Evolutionary conservation across 2,113 vertebrate species (phyloP), one percentile per base, ranked within the genome.

Genomic region (Lanius ludovicianus): DNA sequence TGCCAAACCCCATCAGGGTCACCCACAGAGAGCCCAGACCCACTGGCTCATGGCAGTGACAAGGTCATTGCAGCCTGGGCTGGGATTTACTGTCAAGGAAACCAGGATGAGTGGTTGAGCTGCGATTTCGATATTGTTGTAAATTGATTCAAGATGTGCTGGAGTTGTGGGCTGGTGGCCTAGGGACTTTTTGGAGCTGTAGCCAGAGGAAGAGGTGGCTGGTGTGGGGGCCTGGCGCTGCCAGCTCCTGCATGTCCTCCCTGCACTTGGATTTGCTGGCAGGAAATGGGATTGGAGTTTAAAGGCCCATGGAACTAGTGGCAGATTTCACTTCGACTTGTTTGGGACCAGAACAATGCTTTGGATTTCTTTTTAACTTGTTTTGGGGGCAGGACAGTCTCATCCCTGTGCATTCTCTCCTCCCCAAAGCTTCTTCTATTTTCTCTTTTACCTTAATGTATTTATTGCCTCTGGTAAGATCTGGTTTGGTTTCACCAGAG

Each of bases 41-140:
- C 6, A 1, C 79, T 88, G 92, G 55, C 85, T 88, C 70, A 11
- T 1, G 21, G 87, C 84, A 37, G 13, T 28, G 68, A 62, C 65
- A 15, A 1, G 7, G 31, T 64, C 83, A 9, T 5, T 27, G 52
- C 93, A 76, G 90, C 91, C 83, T 2, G 1, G 70, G 76, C 60
- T 92, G 93, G 96, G 95, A 95, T 97, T 97, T 96, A 96, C 93
- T 96, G 95, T 90, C 93, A 97, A 93, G 96, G 96, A 95, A 88
- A 95, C 71, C 2, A 2, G 71, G 88, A 83, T 1, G 80, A 90
- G 83, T 55, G 71, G 87, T n/a, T 2, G 21, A 93, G 95, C 84
- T 91, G 93, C 44, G 19, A 87, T 95, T 96, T 92, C 39, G 47
- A 80, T 95, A 85, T 83, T 65, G 90, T 67, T 84, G 68, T 67